Base-by-base conservation (phyloP, 2,113 vertebrate genomes). In the Semicossyphus pulcher region DNA sequence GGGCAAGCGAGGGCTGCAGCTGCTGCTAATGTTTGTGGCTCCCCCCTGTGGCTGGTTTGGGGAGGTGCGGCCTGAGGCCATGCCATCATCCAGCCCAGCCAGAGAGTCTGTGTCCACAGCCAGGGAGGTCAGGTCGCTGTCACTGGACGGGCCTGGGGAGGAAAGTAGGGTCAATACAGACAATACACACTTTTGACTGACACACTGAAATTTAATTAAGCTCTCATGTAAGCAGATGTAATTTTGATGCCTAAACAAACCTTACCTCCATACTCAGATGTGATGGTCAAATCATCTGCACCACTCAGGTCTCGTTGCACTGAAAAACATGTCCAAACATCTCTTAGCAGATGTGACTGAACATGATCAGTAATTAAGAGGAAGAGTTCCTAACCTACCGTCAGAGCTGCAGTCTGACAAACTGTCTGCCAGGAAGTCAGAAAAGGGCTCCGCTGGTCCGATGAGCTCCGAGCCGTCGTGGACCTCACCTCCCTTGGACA, bases 401-500 rank as follows among this genome's bases (percentile, higher is more conserved):
- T 99, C 97, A 61, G 94, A 95, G 86, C 96, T 96, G 91, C 95
- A 95, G 88, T 96, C 97, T 72, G 96, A 97, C 66, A 96, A 84
- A 76, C 91, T 95, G 88, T 98, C 97, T 29, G 90, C 85, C 47
- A 96, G 82, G 54, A 95, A 94, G 60, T 98, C 95, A 0, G 91
- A 92, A 52, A 93, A 91, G 10, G 95, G 94, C 69, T 98, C 97
- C 18, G 93, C 94, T 31, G 98, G 98, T 42, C 97, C 98, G 39
- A 99, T 99, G 86, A 99, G 92, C 72, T 99, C 97, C 11, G 98
- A 99, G 6, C 97, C 94, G 90, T 99, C 96, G 4, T 96, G 95
- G n/a, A 99, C 93, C 58, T 97, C 94, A 52, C 97, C 98, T 86
- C 95, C 98, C 98, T 99, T 81, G 51, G 91, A 83, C 23, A 64